phyloP scores from a whole-genome alignment of 2,113 vertebrate species.

The Centropristis striata region DNA sequence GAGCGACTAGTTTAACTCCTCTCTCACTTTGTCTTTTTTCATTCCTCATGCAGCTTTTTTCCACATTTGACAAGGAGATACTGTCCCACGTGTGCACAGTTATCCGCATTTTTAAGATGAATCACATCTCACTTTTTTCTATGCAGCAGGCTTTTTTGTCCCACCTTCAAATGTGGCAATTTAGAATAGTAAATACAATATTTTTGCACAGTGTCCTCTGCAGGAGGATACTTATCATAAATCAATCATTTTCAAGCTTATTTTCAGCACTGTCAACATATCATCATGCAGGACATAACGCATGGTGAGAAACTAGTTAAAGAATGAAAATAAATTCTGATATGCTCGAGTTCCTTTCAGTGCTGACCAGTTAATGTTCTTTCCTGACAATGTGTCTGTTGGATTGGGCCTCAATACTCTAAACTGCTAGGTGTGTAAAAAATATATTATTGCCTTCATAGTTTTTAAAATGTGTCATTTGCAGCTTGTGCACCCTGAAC shows the following conservation, averaged over 20 bases:
- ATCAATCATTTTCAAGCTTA: neutral
- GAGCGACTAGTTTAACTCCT: no score
- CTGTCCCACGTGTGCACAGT: neutral
- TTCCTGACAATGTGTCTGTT: neutral
- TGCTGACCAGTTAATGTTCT: neutral
- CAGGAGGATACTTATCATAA: neutral
- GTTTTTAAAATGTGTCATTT: no score
- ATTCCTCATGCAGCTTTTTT: no score
- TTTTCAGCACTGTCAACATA: neutral
- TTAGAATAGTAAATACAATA: neutral
- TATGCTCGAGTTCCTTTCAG: neutral
- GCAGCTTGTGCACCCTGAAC: no score
- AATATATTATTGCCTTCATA: no score
- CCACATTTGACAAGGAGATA: neutral
- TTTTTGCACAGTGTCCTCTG: neutral
- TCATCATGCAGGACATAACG: neutral
- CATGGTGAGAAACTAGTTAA: neutral
- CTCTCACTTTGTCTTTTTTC: no score
- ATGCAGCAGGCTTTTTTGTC: neutral
- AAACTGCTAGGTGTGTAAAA: no score
- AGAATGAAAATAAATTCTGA: neutral
- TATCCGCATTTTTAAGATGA: neutral
- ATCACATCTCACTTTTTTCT: neutral
- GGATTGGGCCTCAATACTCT: neutral
- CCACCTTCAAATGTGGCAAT: neutral